These are phyloP conservation scores for Galeopterus variegatus DNA, from an alignment of 2,113 vertebrate species.

Conservation along the genomic window DNA sequence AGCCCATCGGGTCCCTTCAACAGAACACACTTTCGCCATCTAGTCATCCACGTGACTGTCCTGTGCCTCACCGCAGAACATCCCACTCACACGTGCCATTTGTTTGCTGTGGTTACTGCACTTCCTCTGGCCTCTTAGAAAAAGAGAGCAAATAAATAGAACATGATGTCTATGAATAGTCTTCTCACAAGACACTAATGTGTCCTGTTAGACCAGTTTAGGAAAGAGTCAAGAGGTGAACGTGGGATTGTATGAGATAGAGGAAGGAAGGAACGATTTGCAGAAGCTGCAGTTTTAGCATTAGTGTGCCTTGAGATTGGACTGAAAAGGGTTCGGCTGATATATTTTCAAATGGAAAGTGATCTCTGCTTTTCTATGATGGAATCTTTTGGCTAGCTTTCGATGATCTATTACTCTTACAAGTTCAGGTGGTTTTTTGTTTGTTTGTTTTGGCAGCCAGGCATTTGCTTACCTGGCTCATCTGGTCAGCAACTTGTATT, in stretches of 20 bases:
- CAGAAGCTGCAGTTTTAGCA: neutral
- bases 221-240: neutral
- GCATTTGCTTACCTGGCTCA: neutral
- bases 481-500: neutral
- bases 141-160: neutral
- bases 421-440: neutral
- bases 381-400: neutral
- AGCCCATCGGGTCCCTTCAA: neutral
- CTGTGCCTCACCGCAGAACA: neutral
- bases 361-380: neutral
- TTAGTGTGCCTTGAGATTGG: neutral
- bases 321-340: neutral
- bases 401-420: neutral
- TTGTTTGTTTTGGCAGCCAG: neutral
- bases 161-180: accelerated
- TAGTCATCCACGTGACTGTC: too few species aligned
- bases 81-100: neutral
- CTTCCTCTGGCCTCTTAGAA: neutral
- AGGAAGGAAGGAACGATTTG: neutral
- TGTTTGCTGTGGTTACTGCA: neutral
- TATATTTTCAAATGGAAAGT: neutral
- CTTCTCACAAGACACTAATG: neutral
- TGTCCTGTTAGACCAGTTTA: neutral
- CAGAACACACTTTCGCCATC: neutral
- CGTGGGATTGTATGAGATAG: neutral